phyloP scores from a whole-genome alignment of 2,113 vertebrate genomes.

The Scophthalmus maximus region DNA sequence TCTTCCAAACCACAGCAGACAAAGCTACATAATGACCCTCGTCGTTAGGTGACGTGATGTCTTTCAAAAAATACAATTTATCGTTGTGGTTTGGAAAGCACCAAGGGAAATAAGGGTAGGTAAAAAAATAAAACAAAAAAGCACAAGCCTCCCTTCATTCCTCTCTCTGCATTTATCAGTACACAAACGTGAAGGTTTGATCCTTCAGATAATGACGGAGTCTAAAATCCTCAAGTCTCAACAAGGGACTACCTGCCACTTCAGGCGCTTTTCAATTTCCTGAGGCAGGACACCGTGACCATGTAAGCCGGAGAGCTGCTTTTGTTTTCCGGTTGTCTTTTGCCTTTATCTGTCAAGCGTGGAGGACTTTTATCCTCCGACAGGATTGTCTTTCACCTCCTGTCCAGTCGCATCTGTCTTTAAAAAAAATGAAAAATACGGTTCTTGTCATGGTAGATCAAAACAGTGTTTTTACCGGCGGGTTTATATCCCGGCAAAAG shows the following conservation, averaged over 20 bases:
- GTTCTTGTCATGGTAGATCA: conserved; percentile 30
- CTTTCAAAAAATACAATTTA: neutral
- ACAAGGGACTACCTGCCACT: conserved; percentile 11
- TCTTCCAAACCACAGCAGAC: neutral
- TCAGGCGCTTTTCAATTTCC: conserved; percentile 35
- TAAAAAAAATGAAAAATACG: no score
- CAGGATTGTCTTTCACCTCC: conserved; percentile 45
- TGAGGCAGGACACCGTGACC: conserved; percentile 13
- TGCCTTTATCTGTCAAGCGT: conserved; percentile 50
- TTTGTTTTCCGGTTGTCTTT: conserved; percentile 50
- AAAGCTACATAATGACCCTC: neutral
- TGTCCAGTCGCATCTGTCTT: conserved; percentile 35
- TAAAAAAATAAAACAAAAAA: neutral
- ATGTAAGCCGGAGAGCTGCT: conserved; percentile 53
- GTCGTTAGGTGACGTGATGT: neutral
- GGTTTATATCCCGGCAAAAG: conserved; percentile 59
- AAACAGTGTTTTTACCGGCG: conserved; percentile 33
- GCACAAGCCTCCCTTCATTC: neutral
- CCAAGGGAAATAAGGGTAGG: neutral
- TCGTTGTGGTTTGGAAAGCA: neutral
- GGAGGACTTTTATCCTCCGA: conserved; percentile 33
- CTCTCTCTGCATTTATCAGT: neutral
- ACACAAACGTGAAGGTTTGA: no score
- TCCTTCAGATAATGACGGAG: conserved; percentile 13
- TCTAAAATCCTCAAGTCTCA: conserved; percentile 19